Base-by-base conservation (phyloP, 2,797 vertebrate genomes). In the Sebastes oblongus region DNA sequence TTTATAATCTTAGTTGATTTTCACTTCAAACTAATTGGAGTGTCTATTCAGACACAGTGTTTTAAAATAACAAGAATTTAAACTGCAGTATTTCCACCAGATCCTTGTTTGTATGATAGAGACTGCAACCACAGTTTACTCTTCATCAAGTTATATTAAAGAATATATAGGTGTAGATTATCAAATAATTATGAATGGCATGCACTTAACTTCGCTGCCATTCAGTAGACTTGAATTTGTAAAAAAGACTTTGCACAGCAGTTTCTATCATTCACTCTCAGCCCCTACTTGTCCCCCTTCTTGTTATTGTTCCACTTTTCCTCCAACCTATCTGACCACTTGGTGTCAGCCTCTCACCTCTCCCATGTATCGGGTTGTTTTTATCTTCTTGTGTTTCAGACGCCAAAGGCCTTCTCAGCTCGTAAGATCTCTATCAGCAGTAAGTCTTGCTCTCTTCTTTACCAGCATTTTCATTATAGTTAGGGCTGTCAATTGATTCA, bases 371-470 rank as follows among this genome's bases (percentile, higher is more conserved):
- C 64, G 89, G 89, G 83, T 92, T 93, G 67, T 91, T 91, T 86
- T 82, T 89, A 77, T 93, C 67, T 90, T 68, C 73, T 86, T 92
- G 76, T 93, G 70, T 95, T 95, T 83, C 96, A 98, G 97, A 93
- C 91, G 11, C 94, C 96, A 62, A 98, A 97, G 93, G 94, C 94
- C 80, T 97, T 97, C 93, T 96, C 97, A 77, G 96, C 96, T 89
- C 96, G 97, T 83, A 97, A 96, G 94, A 98, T 98, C 92, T 97
- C 96, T 75, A 94, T 98, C 66, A 91, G 96, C 95, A 96, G 97
- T 98, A 92, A 97, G 97, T 97, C 66, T 22, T 68, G 2, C 42
- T 52, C 3, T 56, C 3, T 22, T 67, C 29, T 55, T 74, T 20
- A 25, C 5, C 50, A 29, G 6, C 11, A 62, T 39, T 24, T 64